Percentiles rank a stretch among this genome's conserved stretches.
Conservation (phyloP, 2,113 vertebrate species). For the Pedionomus torquatus region DNA sequence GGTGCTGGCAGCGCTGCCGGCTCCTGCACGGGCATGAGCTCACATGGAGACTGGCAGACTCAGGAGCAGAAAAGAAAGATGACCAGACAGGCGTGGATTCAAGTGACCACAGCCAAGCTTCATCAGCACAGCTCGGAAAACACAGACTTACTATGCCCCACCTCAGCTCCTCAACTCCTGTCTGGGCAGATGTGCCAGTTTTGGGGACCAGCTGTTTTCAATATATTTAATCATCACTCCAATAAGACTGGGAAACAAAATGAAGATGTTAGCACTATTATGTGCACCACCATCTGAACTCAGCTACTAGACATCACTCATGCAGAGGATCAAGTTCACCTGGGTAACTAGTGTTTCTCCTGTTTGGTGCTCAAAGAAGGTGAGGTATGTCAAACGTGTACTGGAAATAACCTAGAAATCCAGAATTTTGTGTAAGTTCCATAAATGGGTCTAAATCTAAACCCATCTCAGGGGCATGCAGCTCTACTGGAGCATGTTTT, state of each 20-base stretch:
- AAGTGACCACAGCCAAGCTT: neutral
- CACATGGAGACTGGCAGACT: accelerated
- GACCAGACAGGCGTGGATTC: neutral
- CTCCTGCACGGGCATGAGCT: neutral
- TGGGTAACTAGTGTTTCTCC: neutral
- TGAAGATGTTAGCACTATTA: neutral
- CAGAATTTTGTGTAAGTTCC: neutral
- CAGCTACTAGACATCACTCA: neutral
- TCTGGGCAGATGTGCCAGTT: neutral
- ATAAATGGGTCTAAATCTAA: neutral
- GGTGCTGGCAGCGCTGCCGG: neutral
- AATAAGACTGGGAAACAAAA: neutral
- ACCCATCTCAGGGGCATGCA: neutral
- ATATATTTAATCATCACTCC: neutral
- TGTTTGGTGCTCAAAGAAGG: neutral
- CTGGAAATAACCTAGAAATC: neutral
- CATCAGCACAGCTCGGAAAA: neutral
- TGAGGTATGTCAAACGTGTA: neutral
- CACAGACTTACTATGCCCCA: neutral
- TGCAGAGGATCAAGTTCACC: neutral
- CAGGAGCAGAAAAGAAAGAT: neutral
- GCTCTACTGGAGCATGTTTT: neutral
- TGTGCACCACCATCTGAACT: neutral
- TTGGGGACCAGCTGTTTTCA: neutral
- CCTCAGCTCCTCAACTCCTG: neutral